Evolutionary conservation across 2,888 invertebrate genomes (phyloP), one percentile per base, ranked within the genome.

Genomic region (Shargacucullia verbasci): DNA sequence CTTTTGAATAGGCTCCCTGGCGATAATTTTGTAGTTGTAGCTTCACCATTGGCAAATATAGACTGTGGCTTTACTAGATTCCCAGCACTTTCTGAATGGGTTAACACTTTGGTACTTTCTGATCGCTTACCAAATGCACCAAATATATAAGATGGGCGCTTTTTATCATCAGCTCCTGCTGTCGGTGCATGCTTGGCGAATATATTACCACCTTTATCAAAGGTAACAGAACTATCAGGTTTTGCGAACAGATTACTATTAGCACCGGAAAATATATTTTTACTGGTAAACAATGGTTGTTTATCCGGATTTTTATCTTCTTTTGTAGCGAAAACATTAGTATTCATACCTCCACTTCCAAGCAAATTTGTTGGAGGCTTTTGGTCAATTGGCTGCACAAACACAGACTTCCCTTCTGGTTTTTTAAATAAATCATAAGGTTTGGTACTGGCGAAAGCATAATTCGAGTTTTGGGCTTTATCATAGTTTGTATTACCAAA

Each of bases 1-100:
- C 81, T 89, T 81, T 93, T 93, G 58, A 92, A 94, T 56, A 93
- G 80, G 59, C 79, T 89, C 9, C 88, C 85, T 8, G 93, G 91
- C 8, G 91, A 89, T 40, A 87, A 54, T 33, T 80, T 81, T 39
- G 57, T 71, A 33, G 77, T 58, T 38, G 76, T 38, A 25, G 80
- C 73, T 41, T 80, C 83, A 39, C 87, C 86, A 61, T 91, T 89
- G 2, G 80, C 29, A 64, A 84, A 84, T 45, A 83, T 52, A 20
- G 79, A 68, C 48, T 59, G 57, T 7, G 70, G 14, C 41, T 76
- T 81, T 31, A 61, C 40, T 47, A 70, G 68, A 29, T 59, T 49
- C 39, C 55, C 67, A 15, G 13, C 20, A 44, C 44, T 66, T 14
- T 13, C 47, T 39, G 68, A 27, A 37, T 59, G 66, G 20, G 70